phyloP scores from a whole-genome alignment of 2,888 invertebrate genomes.

The Sphaerophoria rueppellii region DNA sequence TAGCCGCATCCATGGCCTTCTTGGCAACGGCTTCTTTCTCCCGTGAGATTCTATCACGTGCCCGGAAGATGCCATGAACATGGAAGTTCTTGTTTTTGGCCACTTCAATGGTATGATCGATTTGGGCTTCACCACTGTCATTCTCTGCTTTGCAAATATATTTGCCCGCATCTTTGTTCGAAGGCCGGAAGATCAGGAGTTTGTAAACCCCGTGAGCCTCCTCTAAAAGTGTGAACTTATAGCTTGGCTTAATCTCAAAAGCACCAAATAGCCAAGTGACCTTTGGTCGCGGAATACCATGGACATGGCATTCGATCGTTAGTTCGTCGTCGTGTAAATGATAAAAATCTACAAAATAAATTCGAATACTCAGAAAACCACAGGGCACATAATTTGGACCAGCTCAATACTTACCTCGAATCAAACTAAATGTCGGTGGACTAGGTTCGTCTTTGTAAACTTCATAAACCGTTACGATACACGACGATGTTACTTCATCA shows the following conservation, averaged over 20 bases:
- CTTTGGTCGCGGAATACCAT: conserved; percentile 81
- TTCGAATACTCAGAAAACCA: conserved; percentile 75
- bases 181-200: conserved; percentile 84
- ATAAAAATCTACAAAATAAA: conserved; percentile 79
- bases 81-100: conserved; percentile 83
- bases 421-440: conserved; percentile 89
- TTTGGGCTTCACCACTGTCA: conserved; percentile 85
- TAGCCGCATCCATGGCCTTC: conserved; percentile 80
- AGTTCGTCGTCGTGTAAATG: conserved; percentile 84
- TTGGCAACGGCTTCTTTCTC: conserved; percentile 79
- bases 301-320: conserved; percentile 83
- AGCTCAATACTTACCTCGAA: conserved; percentile 83
- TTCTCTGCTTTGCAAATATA: conserved; percentile 89
- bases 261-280: conserved; percentile 81
- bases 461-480: conserved; percentile 89
- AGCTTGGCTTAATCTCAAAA: conserved; percentile 79
- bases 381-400: conserved; percentile 76
- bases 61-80: conserved; percentile 81
- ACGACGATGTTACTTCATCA: conserved; percentile 88
- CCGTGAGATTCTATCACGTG: conserved; percentile 78
- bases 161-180: conserved; percentile 85
- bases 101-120: conserved; percentile 83
- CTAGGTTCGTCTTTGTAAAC: conserved; percentile 87
- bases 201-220: conserved; percentile 83
- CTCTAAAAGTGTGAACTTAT: conserved; percentile 80